These are phyloP conservation scores for Galemys pyrenaicus DNA, from an alignment of 2,113 vertebrate species.

Conservation along the genomic window DNA sequence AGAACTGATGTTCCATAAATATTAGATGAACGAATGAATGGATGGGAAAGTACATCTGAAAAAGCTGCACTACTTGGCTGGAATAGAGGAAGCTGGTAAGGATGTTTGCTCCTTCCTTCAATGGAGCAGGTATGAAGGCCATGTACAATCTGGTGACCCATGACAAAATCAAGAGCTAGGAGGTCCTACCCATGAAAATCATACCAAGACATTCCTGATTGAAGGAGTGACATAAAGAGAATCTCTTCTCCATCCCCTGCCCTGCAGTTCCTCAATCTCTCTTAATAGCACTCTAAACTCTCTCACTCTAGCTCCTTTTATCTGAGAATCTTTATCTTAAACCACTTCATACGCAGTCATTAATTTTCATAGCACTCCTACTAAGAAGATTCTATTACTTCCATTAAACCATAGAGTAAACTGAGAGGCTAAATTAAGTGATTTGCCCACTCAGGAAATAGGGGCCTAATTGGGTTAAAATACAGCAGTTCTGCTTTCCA, in stretches of 20 bases:
- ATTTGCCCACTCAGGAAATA: conserved; percentile 42
- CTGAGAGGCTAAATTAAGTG: conserved; percentile 52
- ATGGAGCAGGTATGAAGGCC: fast-evolving
- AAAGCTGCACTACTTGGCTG: not conserved
- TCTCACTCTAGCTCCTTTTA: conserved; percentile 32
- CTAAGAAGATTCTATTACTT: conserved; percentile 57
- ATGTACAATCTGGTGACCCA: not conserved
- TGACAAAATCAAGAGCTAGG: not conserved
- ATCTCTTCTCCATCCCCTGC: not conserved
- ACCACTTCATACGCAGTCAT: conserved; percentile 34
- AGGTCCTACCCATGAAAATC: not conserved
- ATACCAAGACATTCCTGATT: not conserved
- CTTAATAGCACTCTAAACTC: not conserved
- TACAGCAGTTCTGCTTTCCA: not conserved
- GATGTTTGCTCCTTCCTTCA: not conserved
- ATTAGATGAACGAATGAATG: not conserved
- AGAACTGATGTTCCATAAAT: not conserved
- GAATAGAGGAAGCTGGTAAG: not conserved
- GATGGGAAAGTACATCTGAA: not conserved
- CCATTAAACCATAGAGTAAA: conserved; percentile 62
- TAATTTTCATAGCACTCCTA: conserved; percentile 63
- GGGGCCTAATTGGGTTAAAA: conserved; percentile 2
- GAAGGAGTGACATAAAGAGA: not conserved
- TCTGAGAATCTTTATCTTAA: conserved; percentile 61
- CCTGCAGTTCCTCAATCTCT: not conserved